phyloP scores from a whole-genome alignment of 2,113 vertebrate genomes.

The Chionomys nivalis region DNA sequence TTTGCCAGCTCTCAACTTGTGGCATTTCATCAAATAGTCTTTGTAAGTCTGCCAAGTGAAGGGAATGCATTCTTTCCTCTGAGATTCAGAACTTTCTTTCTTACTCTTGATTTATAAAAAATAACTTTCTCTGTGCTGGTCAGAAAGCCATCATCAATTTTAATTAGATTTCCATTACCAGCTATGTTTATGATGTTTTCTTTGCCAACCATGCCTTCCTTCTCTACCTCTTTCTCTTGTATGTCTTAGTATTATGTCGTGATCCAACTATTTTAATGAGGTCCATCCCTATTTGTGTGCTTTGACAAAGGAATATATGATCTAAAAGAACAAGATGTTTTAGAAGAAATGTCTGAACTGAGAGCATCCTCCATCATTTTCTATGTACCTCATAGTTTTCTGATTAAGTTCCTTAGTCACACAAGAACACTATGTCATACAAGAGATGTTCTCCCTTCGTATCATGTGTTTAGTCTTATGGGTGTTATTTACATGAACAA shows the following conservation, averaged over 20 bases:
- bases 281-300: background rate
- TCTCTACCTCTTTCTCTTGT: background rate
- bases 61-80: constrained; percentile 6
- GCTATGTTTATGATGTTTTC: background rate
- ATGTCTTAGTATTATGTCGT: background rate
- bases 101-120: background rate
- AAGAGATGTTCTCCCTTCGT: background rate
- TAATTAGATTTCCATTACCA: background rate
- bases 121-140: background rate
- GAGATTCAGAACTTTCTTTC: constrained; percentile 58
- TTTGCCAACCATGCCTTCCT: background rate
- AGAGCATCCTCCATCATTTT: background rate
- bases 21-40: constrained; percentile 63
- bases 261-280: background rate
- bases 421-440: background rate
- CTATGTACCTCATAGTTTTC: background rate
- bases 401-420: background rate
- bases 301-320: background rate
- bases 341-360: background rate
- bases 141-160: constrained; percentile 32
- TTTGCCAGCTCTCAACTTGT: constrained; percentile 56
- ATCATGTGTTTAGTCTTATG: background rate
- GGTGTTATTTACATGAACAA: background rate
- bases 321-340: background rate
- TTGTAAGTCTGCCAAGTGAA: constrained; percentile 60